Base-by-base conservation (phyloP, 1,140 invertebrate genomes). In the Acromyrmex echinatior region DNA sequence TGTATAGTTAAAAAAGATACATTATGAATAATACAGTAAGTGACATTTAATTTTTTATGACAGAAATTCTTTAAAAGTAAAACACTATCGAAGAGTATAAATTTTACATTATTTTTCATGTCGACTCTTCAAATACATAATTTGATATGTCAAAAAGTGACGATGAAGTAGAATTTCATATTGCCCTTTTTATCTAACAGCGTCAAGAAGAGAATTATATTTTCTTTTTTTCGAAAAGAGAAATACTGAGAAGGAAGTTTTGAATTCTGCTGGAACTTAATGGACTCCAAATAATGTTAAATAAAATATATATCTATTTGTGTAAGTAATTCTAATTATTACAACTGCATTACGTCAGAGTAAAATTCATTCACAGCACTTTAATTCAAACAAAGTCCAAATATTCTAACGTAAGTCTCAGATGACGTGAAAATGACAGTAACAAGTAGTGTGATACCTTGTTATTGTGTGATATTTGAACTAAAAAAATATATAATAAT, bases 51-150 rank as follows among this genome's bases (percentile, higher is more conserved):
- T 16, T 53, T 28, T 70, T 16, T 25, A 35, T 70, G n/a, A 25
- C 14, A n/a, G 6, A 58, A 66, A 28, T 14, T 60, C 39, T 71
- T 21, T n/a, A 14, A 49, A 14, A 58, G 21, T 28, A 39, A 81
- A 71, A 58, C 16, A 1, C 12, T 80, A 9, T n/a, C 21, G 58
- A 45, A 10, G 10, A 70, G 45, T 56, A 25, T 35, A 16, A 25
- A 18, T 62, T 45, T 74, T 56, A 14, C 51, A 58, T 25, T 76
- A 60, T 39, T 76, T 76, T 9, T 35, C 51, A 58, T 21, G 4
- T 45, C 18, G 14, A 62, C 7, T 62, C 7, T 45, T 45, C 2
- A 39, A 76, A 60, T 45, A 16, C 12, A 49, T 78, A 65, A 63
- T 78, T 49, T 31, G 0, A 49, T 14, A 45, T 45, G n/a, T 16